Percentiles rank a stretch among this genome's conserved stretches.
phyloP scores from a whole-genome alignment of 2,113 vertebrate species.

The Pluvianellus socialis region DNA sequence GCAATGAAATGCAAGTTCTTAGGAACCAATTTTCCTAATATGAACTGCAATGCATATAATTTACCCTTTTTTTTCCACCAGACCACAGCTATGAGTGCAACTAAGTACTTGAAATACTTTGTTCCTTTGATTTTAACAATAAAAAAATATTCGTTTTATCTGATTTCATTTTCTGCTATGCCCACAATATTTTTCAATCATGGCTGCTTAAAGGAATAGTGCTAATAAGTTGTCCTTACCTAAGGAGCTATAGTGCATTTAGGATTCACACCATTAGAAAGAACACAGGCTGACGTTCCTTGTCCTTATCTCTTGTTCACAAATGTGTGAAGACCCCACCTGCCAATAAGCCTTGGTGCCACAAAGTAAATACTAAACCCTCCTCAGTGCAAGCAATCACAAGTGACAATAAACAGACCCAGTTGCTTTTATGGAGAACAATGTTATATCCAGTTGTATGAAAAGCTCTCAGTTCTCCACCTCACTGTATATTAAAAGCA shows the following conservation, averaged over 20 bases:
- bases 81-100: background rate
- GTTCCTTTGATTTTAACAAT: background rate
- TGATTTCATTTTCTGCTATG: background rate
- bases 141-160: background rate
- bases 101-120: background rate
- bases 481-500: background rate
- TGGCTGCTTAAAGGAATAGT: background rate
- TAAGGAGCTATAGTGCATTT: background rate
- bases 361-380: background rate
- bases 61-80: background rate
- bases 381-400: background rate
- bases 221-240: background rate
- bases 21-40: background rate
- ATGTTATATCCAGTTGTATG: background rate
- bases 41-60: background rate
- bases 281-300: background rate
- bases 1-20: background rate
- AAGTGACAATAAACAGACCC: background rate
- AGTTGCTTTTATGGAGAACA: background rate
- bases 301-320: background rate
- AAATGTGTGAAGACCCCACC: background rate
- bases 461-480: background rate
- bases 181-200: background rate
- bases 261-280: background rate
- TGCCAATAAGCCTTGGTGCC: background rate